Conservation (phyloP, 2,888 invertebrate genomes). For the Pristionchus maxplancki region DNA sequence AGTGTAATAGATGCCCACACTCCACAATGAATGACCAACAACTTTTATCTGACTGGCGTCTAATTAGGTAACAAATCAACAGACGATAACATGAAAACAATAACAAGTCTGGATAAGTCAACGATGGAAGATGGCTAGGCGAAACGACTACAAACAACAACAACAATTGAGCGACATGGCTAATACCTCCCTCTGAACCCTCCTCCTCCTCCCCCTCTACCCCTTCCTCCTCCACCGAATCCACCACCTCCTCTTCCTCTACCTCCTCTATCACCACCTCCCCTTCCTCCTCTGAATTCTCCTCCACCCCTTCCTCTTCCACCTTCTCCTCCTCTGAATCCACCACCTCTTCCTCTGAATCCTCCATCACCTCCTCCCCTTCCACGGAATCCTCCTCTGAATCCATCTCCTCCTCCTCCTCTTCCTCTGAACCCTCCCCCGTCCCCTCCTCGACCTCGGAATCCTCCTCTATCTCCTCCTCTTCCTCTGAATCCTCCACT, state of each 20-base stretch:
- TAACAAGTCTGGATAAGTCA: not conserved
- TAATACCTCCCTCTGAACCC: constrained; percentile 27
- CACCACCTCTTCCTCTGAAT: not conserved
- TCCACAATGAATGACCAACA: constrained; percentile 15
- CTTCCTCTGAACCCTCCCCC: constrained; percentile 15
- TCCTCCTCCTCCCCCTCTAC: not conserved
- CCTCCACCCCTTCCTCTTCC: constrained; percentile 28
- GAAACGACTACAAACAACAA: not conserved
- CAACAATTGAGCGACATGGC: not conserved
- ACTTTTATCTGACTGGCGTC: not conserved
- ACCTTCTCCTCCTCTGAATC: not conserved
- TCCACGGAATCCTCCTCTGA: not conserved
- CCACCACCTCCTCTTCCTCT: not conserved
- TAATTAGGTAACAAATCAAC: constrained; percentile 40
- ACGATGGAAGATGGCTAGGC: not conserved
- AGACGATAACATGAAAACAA: constrained; percentile 27
- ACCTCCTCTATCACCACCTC: not conserved
- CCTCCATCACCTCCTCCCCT: not conserved
- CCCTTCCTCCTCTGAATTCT: not conserved
- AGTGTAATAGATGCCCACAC: not conserved
- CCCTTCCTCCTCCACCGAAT: not conserved
- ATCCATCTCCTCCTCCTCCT: constrained; percentile 1
- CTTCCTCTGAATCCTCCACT: constrained; percentile 25
- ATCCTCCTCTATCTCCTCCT: constrained; percentile 22
- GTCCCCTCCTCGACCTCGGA: not conserved